phyloP scores from a whole-genome alignment of 1,140 invertebrate genomes.

The Metopolophium dirhodum region DNA sequence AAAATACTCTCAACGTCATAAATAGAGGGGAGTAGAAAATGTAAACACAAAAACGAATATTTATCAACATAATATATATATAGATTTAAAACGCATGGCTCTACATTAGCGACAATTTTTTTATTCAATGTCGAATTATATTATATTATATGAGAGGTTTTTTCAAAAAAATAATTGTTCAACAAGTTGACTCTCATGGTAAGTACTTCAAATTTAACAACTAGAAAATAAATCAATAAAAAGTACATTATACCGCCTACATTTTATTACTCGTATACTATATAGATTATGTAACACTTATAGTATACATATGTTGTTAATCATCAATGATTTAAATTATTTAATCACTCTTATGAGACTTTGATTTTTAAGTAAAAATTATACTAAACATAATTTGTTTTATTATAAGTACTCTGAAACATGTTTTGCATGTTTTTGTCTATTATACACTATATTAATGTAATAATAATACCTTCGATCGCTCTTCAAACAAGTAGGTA shows the following conservation, averaged over 20 bases:
- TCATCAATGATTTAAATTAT: no score
- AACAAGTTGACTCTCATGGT: background rate
- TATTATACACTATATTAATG: background rate
- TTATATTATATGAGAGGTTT: background rate
- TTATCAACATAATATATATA: background rate
- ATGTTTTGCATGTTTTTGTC: background rate
- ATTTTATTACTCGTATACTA: no score
- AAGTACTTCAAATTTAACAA: background rate
- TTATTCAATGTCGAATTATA: no score
- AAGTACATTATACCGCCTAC: background rate
- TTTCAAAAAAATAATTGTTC: background rate
- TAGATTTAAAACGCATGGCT: background rate
- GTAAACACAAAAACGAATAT: background rate
- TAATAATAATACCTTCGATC: background rate
- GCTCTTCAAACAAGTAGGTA: background rate
- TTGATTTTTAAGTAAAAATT: no score
- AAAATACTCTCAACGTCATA: background rate
- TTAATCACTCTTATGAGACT: no score
- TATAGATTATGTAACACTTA: no score
- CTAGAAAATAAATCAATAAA: background rate
- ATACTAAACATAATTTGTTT: background rate
- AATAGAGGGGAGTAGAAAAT: background rate
- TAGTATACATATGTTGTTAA: no score
- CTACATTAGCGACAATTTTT: background rate
- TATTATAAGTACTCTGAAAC: background rate